Base-by-base conservation (phyloP, 1,140 invertebrate genomes). In the Chelonus insularis region DNA sequence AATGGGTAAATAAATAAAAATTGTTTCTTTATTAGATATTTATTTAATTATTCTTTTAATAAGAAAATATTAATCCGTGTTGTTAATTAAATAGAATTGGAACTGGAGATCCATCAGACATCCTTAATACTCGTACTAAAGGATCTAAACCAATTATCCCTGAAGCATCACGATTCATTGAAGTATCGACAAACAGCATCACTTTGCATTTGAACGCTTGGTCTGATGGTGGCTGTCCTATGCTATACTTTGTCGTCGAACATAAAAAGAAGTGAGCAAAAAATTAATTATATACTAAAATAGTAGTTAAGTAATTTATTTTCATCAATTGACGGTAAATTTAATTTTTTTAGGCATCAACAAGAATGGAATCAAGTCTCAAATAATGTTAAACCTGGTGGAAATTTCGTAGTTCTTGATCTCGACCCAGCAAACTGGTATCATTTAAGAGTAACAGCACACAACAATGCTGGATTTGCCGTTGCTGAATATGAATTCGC, bases 381-480 rank as follows among this genome's bases (percentile, higher is more conserved):
- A 4, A 96, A 95, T 76, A 93, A 93, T 73, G 93, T 95, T 0
- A 94, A 95, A 76, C 91, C 92, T 2, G 91, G 90, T 63, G 91
- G 91, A 62, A 94, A 95, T 76, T 95, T 94, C 72, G 91, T 95
- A 4, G 91, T 97, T 29, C 82, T 94, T 60, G 95, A 97, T 74
- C 80, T 98, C 64, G 92, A 94, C 69, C 93, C 95, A 0, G 95
- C 93, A 7, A 95, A 89, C 16, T 96, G 94, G 92, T 97, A 97
- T 76, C 88, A 93, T 64, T 80, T 95, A 9, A 85, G 91, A 29
- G 94, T 98, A 14, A 96, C 94, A 2, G 95, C 95, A 16, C 93
- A 97, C 79, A 98, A 97, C 74, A 96, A 96, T 72, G 95, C 95
- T 52, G 96, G 95, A 39, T 95, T 95, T 67, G 93, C 94, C 18